Percentiles rank a stretch among this genome's conserved stretches.
phyloP scores from a whole-genome alignment of 2,113 vertebrate genomes.

The Antechinus stuartii region DNA sequence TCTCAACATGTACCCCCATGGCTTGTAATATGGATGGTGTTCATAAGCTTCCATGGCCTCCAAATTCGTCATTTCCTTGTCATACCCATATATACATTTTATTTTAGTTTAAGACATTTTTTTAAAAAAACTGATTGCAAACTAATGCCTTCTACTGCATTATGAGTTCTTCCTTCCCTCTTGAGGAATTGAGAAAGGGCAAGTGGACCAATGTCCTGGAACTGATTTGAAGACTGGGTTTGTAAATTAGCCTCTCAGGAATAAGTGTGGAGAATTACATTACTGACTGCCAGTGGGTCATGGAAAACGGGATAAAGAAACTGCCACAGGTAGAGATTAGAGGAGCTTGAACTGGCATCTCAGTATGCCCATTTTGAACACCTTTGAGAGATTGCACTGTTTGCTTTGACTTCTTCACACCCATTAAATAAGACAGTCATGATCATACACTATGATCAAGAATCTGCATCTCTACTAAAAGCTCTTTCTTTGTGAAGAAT shows the following conservation, averaged over 20 bases:
- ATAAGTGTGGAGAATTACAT: background rate
- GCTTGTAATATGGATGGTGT: background rate
- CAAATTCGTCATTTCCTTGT: background rate
- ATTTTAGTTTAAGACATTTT: constrained; percentile 16
- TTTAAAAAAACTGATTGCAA: background rate
- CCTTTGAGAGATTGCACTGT: background rate
- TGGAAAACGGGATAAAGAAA: constrained; percentile 2
- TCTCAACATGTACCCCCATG: background rate
- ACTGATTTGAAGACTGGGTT: constrained; percentile 12
- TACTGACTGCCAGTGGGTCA: background rate
- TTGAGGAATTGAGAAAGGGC: constrained; percentile 22
- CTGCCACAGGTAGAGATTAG: background rate
- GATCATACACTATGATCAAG: background rate
- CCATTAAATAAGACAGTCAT: constrained; percentile 27
- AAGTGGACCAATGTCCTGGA: background rate
- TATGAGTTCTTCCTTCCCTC: background rate
- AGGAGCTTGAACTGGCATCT: background rate
- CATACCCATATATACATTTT: background rate
- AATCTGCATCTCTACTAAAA: background rate
- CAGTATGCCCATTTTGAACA: background rate
- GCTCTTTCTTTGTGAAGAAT: background rate
- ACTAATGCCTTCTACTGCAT: background rate
- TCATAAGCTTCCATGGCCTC: background rate
- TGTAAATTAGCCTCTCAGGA: background rate
- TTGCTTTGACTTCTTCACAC: constrained; percentile 40